phyloP scores from a whole-genome alignment of 2,113 vertebrate species.

The Poecile atricapillus region DNA sequence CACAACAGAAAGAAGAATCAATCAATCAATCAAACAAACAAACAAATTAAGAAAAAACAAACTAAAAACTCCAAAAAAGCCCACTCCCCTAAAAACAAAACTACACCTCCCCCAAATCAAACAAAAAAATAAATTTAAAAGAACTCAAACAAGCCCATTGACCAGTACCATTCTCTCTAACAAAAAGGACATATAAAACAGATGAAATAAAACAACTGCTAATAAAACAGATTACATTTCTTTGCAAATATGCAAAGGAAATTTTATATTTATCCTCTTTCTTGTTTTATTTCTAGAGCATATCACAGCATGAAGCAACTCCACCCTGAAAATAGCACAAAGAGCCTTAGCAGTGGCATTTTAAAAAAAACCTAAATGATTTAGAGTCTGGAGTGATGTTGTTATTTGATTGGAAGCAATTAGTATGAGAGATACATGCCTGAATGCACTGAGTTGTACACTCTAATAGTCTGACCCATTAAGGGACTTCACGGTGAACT shows the following conservation, averaged over 20 bases:
- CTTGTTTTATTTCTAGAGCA: conserved; percentile 28
- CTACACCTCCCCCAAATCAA: fast-evolving
- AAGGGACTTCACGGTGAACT: background rate
- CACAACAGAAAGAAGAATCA: background rate
- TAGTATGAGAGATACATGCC: conserved; percentile 49
- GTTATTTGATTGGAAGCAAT: conserved; percentile 61
- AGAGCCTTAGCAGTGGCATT: conserved; percentile 38
- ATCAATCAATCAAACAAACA: background rate
- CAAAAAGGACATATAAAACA: background rate
- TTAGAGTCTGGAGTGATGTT: conserved; percentile 9
- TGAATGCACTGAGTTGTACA: conserved; percentile 17
- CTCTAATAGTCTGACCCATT: conserved; percentile 18
- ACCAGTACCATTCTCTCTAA: background rate
- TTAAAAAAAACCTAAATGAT: conserved; percentile 62
- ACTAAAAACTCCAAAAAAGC: background rate
- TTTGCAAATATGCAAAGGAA: background rate
- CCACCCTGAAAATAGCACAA: conserved; percentile 19
- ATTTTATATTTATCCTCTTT: background rate
- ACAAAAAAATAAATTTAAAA: background rate
- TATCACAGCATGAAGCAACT: conserved; percentile 16
- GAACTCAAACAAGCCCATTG: fast-evolving
- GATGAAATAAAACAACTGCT: background rate
- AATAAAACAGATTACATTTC: background rate
- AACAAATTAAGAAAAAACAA: background rate
- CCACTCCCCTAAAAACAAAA: background rate